Evolutionary conservation across 2,113 vertebrate genomes (phyloP).

Genomic region (Oryctolagus cuniculus): DNA sequence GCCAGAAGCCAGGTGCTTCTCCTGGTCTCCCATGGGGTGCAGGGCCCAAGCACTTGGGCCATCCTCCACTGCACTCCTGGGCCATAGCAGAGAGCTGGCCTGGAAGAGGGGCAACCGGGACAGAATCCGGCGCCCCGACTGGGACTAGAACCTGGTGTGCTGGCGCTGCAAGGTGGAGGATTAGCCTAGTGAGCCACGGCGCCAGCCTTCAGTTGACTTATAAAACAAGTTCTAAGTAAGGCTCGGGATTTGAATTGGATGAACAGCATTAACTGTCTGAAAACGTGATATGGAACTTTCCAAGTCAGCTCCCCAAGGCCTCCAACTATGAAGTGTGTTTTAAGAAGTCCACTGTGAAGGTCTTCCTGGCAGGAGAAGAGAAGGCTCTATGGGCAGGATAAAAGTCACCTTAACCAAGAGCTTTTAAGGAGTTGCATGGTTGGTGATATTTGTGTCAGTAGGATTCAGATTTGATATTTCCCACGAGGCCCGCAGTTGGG

Average conservation of each 20-base stretch:
- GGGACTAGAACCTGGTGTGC: no score
- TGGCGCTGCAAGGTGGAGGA: no score
- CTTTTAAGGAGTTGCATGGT: neutral
- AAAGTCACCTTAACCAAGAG: neutral
- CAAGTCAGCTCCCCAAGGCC: neutral
- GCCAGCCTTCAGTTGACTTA: conserved; percentile 22
- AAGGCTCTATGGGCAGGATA: neutral
- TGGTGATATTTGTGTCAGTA: neutral
- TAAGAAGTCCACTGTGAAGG: neutral
- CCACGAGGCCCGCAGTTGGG: neutral
- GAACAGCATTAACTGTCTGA: neutral
- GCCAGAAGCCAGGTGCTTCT: no score
- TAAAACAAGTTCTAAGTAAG: conserved; percentile 35
- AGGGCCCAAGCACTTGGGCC: no score
- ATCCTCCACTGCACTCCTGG: no score
- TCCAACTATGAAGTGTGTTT: neutral
- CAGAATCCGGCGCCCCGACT: no score
- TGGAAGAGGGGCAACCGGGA: no score
- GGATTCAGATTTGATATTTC: neutral
- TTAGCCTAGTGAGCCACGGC: no score
- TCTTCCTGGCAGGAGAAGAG: neutral
- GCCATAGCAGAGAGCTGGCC: no score
- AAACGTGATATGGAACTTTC: neutral
- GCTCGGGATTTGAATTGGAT: neutral
- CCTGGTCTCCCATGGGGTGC: no score